A percentile compares a stretch with the other conserved stretches of the same genome.
Evolutionary conservation across 2,797 vertebrate genomes (phyloP).

Genomic region (Acipenser transmontanus): DNA sequence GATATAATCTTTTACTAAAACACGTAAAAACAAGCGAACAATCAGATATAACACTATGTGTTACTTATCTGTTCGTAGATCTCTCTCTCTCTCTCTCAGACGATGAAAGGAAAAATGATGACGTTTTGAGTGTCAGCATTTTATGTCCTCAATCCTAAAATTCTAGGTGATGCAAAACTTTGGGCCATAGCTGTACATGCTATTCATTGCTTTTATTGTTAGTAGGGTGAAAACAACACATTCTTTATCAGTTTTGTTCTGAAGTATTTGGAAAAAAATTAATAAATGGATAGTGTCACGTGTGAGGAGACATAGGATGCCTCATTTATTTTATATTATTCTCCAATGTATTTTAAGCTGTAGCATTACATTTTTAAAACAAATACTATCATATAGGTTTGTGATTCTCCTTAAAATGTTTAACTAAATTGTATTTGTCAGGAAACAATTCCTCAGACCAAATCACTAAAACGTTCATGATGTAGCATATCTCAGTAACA

Average conservation of each 20-base stretch:
- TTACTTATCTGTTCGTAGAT: no score
- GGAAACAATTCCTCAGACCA: not conserved
- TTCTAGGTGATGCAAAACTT: no score
- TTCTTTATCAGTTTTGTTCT: not conserved
- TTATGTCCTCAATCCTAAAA: no score
- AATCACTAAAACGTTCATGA: slow-evolving; percentile 9
- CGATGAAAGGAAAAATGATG: no score
- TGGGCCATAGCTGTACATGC: no score
- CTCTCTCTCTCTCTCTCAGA: no score
- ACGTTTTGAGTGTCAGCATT: no score
- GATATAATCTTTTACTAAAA: not conserved
- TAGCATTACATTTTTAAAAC: not conserved
- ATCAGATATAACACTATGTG: no score
- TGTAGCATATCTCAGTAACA: slow-evolving; percentile 14
- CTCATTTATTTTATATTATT: not conserved
- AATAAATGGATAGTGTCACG: not conserved
- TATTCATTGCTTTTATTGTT: not conserved
- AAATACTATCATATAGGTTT: not conserved
- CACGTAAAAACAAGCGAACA: no score
- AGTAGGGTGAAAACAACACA: not conserved
- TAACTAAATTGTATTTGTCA: slow-evolving; percentile 12
- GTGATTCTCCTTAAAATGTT: slow-evolving; percentile 6
- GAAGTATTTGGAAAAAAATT: not conserved
- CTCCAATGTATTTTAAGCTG: not conserved
- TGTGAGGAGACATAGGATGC: not conserved